Evolutionary conservation across 2,888 invertebrate species (phyloP), one percentile per base, ranked within the genome.

Genomic region (Galerucella pusilla): DNA sequence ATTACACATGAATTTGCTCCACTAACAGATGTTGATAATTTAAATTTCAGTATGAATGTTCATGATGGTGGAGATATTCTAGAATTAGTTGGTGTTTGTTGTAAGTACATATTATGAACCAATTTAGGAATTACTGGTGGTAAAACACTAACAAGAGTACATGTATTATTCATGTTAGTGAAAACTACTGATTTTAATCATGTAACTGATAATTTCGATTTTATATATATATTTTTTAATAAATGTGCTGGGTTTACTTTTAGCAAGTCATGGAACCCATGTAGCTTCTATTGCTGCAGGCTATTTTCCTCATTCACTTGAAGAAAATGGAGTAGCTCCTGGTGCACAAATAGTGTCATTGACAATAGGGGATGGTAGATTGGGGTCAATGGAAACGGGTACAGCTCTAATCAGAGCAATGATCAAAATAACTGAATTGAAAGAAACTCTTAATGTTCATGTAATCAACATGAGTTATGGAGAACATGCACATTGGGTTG

Each of bases 391-490:
- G 98, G 99, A 99, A 90, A 99, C 99, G 0, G 98, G 98, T 16
- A 94, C 97, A 0, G 96, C 97, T 0, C 87, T 99, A 6, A 94
- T 97, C 1, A 90, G 99, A 78, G 98, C 98, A 10, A 97, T 98
- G 90, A 94, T 95, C 81, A 93, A 94, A 87, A 90, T 96, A 54
- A 96, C 96, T 94, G 92, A 94, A 83, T 85, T 93, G 20, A 90
- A 90, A 64, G 89, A 91, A 81, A 80, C 77, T 42, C 89, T 88
- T 82, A 90, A 90, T 82, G 90, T 96, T 68, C 96, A 99, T 85
- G 93, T 99, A 0, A 96, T 99, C 80, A 99, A 99, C 87, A 98
- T 97, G 96, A 98, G 98, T 85, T 99, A 98, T 83, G 99, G 99
- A 0, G 99, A 99, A 88, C 96, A 96, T 83, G 93, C 96, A 0